Percentiles rank a stretch among this genome's conserved stretches.
phyloP scores from a whole-genome alignment of 2,113 vertebrate species.

The Mormyrus lacerda region DNA sequence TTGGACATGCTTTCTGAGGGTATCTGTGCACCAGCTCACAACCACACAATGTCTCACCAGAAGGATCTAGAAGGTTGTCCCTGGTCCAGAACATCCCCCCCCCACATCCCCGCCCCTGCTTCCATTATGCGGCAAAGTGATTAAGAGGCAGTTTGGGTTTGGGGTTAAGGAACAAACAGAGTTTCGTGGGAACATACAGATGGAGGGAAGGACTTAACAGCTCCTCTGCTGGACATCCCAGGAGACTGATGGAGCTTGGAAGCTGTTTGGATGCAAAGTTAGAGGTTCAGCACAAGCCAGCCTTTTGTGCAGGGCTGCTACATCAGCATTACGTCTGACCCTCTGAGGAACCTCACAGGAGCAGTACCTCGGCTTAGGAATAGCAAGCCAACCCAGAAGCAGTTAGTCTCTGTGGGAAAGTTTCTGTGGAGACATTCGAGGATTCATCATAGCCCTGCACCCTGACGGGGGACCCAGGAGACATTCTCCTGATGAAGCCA shows the following conservation, averaged over 20 bases:
- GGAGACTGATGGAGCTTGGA: constrained; percentile 33
- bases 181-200: constrained; percentile 67
- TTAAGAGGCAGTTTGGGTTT: neutral
- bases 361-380: neutral
- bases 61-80: neutral
- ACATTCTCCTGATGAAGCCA: neutral
- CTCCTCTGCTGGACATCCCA: constrained; percentile 52
- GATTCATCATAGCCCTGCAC: neutral
- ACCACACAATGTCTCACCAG: neutral
- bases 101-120: neutral
- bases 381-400: neutral
- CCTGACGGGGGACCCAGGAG: neutral
- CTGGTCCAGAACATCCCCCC: neutral
- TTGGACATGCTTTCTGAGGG: neutral
- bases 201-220: constrained; percentile 40
- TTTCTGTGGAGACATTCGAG: neutral
- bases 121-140: neutral
- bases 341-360: neutral
- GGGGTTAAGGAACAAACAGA: constrained; percentile 49
- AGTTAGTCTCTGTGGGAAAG: neutral
- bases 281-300: constrained; percentile 23
- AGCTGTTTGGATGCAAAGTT: constrained; percentile 33
- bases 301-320: constrained; percentile 5
- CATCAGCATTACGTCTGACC: neutral
- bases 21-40: neutral